phyloP scores from a whole-genome alignment of 2,888 invertebrate genomes.

The Cheilosia scutellata region DNA sequence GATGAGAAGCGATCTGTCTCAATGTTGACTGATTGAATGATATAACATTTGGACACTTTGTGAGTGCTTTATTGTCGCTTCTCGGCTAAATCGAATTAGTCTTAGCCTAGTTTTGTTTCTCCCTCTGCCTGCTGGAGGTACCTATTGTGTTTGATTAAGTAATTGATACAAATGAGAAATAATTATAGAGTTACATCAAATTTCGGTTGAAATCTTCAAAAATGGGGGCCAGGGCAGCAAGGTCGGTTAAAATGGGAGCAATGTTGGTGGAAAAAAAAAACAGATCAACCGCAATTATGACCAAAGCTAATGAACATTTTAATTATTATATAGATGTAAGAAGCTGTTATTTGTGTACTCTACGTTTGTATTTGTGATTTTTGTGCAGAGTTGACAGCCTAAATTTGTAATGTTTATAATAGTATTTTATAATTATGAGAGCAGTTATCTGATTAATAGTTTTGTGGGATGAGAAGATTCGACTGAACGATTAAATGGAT shows the following conservation, averaged over 20 bases:
- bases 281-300: constrained; percentile 14
- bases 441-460: neutral
- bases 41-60: constrained; percentile 5
- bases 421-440: neutral
- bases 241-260: constrained; percentile 46
- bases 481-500: neutral
- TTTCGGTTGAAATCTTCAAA: neutral
- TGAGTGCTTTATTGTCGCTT: constrained; percentile 15
- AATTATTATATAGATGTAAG: neutral
- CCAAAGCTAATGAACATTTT: constrained; percentile 5
- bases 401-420: neutral
- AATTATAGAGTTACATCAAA: constrained; percentile 50
- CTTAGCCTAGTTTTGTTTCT: constrained; percentile 32
- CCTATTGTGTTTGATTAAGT: constrained; percentile 36
- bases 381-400: neutral
- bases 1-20: constrained; percentile 13
- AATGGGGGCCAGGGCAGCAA: constrained; percentile 33
- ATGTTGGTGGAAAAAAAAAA: constrained; percentile 8
- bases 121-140: neutral
- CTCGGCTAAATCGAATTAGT: constrained; percentile 54
- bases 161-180: constrained; percentile 22
- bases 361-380: neutral
- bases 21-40: constrained; percentile 16
- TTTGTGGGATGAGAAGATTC: neutral
- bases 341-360: neutral